Evolutionary conservation across 2,113 vertebrate species (phyloP), one percentile per base, ranked within the genome.

Genomic region (Lontra canadensis): DNA sequence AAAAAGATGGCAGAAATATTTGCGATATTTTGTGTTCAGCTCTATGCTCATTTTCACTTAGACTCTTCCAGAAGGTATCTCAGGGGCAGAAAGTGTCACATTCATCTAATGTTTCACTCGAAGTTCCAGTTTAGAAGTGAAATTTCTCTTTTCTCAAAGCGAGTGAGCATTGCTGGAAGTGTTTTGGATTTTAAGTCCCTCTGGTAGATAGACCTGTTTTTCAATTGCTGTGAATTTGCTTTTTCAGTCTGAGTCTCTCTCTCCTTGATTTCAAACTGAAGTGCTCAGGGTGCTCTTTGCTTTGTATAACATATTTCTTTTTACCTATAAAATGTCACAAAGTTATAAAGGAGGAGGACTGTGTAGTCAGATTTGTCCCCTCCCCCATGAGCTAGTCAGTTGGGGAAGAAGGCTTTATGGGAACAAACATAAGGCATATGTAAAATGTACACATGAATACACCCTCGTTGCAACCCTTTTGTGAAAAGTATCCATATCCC

Each of bases 351-450:
- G 39, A 86, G 92, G 83, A 94, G 25, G 3, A 82, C 63, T 61
- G 80, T 44, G 15, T 42, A 23, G 2, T 78, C 26, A 57, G 61
- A 91, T 94, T 67, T 69, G 1, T 13, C 11, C 21, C 95, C 88
- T 79, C 34, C 26, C 11, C 89, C 63, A 87, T 67, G 81, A 36
- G 61, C 39, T 34, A 89, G 59, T 42, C 57, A 44, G 63, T 90
- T 76, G 42, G 11, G 55, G 79, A 93, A 96, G 74, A 94, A 91
- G 87, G 90, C 82, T 74, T 25, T 25, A 34, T 73, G 92, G 96
- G 74, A 97, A 98, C 96, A 86, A 47, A 95, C 95, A 84, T 39
- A 84, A 86, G 52, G 78, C 26, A 6, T 67, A 42, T 36, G 11
- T 93, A 57, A 98, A 95, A 95, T 15, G 44, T 91, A 6, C 23